phyloP scores from a whole-genome alignment of 2,113 vertebrate genomes.

The Caranx ignobilis region DNA sequence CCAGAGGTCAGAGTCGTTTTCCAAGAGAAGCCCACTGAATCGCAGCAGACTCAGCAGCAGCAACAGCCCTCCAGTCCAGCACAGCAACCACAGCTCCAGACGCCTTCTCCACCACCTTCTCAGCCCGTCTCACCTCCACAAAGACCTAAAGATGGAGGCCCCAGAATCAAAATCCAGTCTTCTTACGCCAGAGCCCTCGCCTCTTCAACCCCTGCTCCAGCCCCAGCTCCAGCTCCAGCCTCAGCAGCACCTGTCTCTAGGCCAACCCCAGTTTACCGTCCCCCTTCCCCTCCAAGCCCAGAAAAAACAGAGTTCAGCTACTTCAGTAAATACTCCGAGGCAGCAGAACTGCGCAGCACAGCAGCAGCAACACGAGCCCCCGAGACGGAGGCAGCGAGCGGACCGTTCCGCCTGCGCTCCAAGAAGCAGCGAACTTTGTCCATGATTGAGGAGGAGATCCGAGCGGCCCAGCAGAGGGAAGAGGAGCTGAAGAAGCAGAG shows the following conservation, averaged over 20 bases:
- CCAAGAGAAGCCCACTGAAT: slow-evolving; percentile 43
- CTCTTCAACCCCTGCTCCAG: slow-evolving; percentile 55
- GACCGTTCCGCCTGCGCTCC: slow-evolving; percentile 95
- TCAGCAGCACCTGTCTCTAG: slow-evolving; percentile 71
- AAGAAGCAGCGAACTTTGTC: slow-evolving; percentile 96
- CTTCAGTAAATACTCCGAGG: slow-evolving; percentile 97
- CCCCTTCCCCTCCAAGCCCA: slow-evolving; percentile 84
- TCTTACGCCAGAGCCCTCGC: slow-evolving; percentile 76
- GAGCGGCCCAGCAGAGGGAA: slow-evolving; percentile 96
- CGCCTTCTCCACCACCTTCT: slow-evolving; percentile 58
- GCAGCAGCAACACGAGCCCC: slow-evolving; percentile 88
- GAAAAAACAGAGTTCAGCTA: slow-evolving; percentile 92
- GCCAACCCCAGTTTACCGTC: slow-evolving; percentile 77
- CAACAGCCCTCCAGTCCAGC: slow-evolving; percentile 46
- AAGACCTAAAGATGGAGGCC: slow-evolving; percentile 84
- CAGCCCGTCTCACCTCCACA: slow-evolving; percentile 78
- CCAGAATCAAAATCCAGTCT: slow-evolving; percentile 81
- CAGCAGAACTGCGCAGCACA: slow-evolving; percentile 94
- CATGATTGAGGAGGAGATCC: slow-evolving; percentile 99
- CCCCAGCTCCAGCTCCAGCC: slow-evolving; percentile 64
- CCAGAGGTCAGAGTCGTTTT: slow-evolving; percentile 22
- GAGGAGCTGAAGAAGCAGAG: slow-evolving; percentile 95
- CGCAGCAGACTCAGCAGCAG: slow-evolving; percentile 27
- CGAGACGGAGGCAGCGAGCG: slow-evolving; percentile 86
- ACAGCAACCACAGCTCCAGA: slow-evolving; percentile 71